These are phyloP conservation scores for Tetrax tetrax DNA, from an alignment of 2,113 vertebrate genomes.

Conservation along the genomic window DNA sequence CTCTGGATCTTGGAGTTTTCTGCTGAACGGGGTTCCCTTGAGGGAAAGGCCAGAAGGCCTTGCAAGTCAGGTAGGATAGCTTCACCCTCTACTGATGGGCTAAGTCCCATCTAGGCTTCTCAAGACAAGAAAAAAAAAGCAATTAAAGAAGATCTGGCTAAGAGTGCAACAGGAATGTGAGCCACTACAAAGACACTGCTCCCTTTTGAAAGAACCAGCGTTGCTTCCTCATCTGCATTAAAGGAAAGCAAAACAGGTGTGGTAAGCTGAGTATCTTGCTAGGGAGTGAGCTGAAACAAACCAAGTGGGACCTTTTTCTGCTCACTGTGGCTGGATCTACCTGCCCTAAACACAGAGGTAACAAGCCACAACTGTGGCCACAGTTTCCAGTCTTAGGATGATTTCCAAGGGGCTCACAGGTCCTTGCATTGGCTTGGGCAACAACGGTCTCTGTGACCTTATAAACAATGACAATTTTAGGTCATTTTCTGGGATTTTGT, in stretches of 20 bases:
- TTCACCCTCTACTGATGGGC: not conserved
- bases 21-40: not conserved
- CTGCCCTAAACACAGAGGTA: not conserved
- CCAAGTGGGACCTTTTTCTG: not conserved
- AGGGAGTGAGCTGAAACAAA: not conserved
- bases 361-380: accelerated
- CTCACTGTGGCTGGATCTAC: not conserved
- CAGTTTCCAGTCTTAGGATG: not conserved
- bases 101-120: not conserved
- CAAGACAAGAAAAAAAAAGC: not conserved
- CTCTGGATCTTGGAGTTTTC: not conserved
- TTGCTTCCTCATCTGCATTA: not conserved
- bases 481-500: not conserved
- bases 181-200: not conserved
- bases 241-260: not conserved
- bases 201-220: not conserved
- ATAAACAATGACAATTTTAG: not conserved
- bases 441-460: not conserved
- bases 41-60: not conserved
- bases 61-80: not conserved
- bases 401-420: not conserved
- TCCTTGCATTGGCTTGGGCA: accelerated
- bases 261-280: not conserved
- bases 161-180: not conserved
- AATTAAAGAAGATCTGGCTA: not conserved